Percentiles rank a stretch among this genome's conserved stretches.
phyloP scores from a whole-genome alignment of 2,888 invertebrate genomes.

The Plemyria rubiginata region DNA sequence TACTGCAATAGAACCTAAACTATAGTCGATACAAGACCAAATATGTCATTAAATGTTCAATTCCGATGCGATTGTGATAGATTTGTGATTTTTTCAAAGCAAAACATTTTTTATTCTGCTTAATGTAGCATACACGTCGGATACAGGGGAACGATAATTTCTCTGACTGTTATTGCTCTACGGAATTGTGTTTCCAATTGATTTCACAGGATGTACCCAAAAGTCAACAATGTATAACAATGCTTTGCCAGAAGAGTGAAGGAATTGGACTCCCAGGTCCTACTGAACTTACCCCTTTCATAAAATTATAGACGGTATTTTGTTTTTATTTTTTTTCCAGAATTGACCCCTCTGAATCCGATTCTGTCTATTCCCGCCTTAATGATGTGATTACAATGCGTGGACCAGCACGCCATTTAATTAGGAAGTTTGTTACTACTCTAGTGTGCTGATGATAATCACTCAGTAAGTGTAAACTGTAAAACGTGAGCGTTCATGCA shows the following conservation, averaged over 20 bases:
- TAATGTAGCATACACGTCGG: too few species aligned
- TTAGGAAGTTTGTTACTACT: neutral
- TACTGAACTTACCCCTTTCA: too few species aligned
- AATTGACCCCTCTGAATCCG: neutral
- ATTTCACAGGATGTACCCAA: neutral
- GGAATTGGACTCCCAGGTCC: neutral
- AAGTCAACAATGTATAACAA: neutral
- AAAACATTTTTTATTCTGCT: slow-evolving; percentile 1
- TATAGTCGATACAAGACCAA: slow-evolving; percentile 12
- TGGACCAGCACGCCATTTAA: neutral
- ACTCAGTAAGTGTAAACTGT: too few species aligned
- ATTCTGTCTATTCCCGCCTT: neutral
- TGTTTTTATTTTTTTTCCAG: too few species aligned
- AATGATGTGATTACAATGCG: neutral
- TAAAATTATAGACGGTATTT: too few species aligned
- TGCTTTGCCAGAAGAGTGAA: neutral
- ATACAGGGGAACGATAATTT: neutral
- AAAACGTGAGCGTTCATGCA: neutral
- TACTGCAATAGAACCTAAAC: slow-evolving; percentile 1
- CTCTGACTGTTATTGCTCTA: neutral
- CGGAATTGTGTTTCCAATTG: neutral
- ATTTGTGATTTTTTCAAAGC: slow-evolving; percentile 6
- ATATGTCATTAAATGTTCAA: slow-evolving; percentile 15
- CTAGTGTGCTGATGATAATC: neutral
- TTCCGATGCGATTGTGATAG: slow-evolving; percentile 3